Evolutionary conservation across 2,888 invertebrate species (phyloP), one percentile per base, ranked within the genome.

Genomic region (Cotesia congregata): DNA sequence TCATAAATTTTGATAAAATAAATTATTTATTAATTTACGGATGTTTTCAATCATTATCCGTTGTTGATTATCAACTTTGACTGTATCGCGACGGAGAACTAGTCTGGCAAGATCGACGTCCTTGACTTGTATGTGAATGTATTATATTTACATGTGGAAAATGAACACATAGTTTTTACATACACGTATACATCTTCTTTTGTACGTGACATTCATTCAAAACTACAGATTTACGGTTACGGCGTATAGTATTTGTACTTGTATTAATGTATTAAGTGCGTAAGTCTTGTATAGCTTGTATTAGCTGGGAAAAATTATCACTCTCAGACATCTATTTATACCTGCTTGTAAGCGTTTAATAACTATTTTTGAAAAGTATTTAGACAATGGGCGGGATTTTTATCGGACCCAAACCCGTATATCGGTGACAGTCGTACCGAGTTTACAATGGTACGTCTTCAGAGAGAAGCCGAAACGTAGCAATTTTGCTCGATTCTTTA

Each of bases 91-190:
- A 40, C 7, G 67, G 72, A 72, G 39, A 68, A 67, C 12, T 72
- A 68, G 72, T 61, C 59, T 15, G 69, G 39, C 41, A 12, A 64
- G 73, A 68, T 72, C 70, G 62, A 9, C 39, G 61, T 72, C 41
- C 72, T 67, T 76, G 65, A 67, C 30, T 38, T 9, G 61, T 7
- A 12, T 50, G 50, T 50, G 12, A 50, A 50, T 50, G 50, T 50
- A 50, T 50, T 50, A 30, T 30, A 30, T 30, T 50, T 50, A 50
- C 50, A 12, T 50, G 50, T 50, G 50, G 50, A 50, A 50, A 50
- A 50, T 50, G 50, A 50, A 50, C 50, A 50, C 50, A 50, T 50
- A 50, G 50, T 50, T 50, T 50, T 12, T 4, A 9, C 7, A 50
- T 50, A 50, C 50, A 50, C 12, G 4, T 50, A 4, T 12, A 50